Evolutionary conservation across 2,888 invertebrate species (phyloP), one percentile per base, ranked within the genome.

Genomic region (Cyaniris semiargus): DNA sequence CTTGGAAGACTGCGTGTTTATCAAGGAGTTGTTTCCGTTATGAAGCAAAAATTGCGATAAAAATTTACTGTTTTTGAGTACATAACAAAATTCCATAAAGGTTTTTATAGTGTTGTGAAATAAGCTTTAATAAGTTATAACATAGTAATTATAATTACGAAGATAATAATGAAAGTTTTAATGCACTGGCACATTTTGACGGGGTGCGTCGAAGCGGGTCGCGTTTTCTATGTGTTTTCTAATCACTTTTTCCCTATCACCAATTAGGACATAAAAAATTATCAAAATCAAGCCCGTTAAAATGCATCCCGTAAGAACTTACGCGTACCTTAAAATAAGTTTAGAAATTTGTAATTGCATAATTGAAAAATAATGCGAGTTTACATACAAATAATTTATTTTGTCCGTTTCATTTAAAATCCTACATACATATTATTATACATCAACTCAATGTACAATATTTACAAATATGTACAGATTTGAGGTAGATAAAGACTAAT

Each of bases 1-100:
- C 86, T 85, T 92, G 0, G 89, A 95, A 1, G 95, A 95, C 66
- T 90, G 92, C 78, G 94, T 96, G 34, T 95, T 95, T 84, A 90
- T 95, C 34, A 95, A 95, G 84, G 88, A 91, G 80, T 74, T 91
- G 66, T 85, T 48, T 8, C 34, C 44, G 15, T 66, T 44, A 34
- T 48, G 31, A 76, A n/a, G 56, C 1, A 53, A 53, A 53, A 5
- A 5, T 18, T 18, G 2, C 1, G 18, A 53, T 15, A 53, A 48
- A 15, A 53, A 53, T 15, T n/a, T n/a, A n/a, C n/a, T n/a, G n/a
- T n/a, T n/a, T n/a, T n/a, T n/a, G n/a, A n/a, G n/a, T n/a, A n/a
- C n/a, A n/a, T n/a, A n/a, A n/a, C n/a, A n/a, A n/a, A n/a, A n/a
- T n/a, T n/a, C n/a, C n/a, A n/a, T n/a, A n/a, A n/a, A n/a, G n/a